Base-by-base conservation (phyloP, 30 jellyfish, hydroid and myxozoan species). In the Hydractinia echinata region DNA sequence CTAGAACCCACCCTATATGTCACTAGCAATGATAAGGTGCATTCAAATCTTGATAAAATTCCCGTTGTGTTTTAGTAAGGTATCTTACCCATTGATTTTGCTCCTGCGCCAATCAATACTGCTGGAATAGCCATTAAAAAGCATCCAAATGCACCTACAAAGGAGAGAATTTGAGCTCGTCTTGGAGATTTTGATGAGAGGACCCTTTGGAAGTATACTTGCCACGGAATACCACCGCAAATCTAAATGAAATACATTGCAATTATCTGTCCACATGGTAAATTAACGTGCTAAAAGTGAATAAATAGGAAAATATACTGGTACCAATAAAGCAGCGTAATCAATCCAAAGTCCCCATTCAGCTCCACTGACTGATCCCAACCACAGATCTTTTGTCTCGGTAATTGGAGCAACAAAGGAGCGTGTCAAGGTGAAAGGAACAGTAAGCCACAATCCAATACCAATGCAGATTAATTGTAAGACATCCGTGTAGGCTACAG, bases 161-260 rank as follows among this genome's bases (percentile, higher is more conserved):
- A 81, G 6, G 96, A 86, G 52, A 86, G 60, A n/a, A 58, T 52
- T 73, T 79, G 95, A 10, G 97, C 97, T 51, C 83, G 60, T 79
- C 66, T 66, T 61, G 91, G 56, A 19, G 96, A 54, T 62, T 91
- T 86, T 18, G 95, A 78, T 4, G 96, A 86, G 72, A 91, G 66
- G 4, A 91, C 96, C 51, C 96, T 67, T 76, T 91, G 97, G 51
- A 91, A 91, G 58, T 85, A 91, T 11, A 86, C 96, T 76, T 91
- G 97, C 97, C 97, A 91, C 16, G 97, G 97, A 5, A 91, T 69
- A 7, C 97, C 97, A 67, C 97, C 97, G 55, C 85, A 71, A 44
- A 86, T 56, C 97, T 91, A 55, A 54, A 80, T 70, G 60, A 70
- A 66, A 48, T 58, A 58, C 44, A 30, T 30, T 1, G 44, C 44